Evolutionary conservation across 37 sponge, comb jelly and placozoan genomes (phyloP), one percentile per base, ranked within the genome.

Genomic region (Halisarca cf. caerulea): DNA sequence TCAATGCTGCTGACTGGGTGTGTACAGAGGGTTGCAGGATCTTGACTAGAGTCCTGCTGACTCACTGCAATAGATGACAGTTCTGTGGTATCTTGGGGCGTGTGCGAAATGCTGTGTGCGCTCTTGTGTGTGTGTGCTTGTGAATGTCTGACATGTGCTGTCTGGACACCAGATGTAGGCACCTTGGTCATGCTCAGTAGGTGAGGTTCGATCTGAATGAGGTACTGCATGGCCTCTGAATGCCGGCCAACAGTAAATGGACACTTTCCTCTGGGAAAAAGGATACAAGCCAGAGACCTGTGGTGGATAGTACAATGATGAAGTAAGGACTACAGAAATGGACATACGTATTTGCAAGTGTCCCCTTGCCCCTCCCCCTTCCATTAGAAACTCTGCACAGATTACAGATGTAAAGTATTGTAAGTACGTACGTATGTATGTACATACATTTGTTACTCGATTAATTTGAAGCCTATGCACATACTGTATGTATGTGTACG

Each of bases 191-290:
- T 40, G 21, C 5, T 39, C 41, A 43, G 17, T 14, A 74, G 21
- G 41, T 74, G 89, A 14, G 89, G 89, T 36, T 33, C 27, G 25
- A 61, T 34, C 43, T 80, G 62, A 21, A 18, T 34, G 71, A 89
- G 85, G 81, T 84, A 89, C 32, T 84, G 73, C 17, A 79, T 58
- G 43, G 80, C 59, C 20, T 47, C 39, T 2, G 61, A 11, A 40
- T 88, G 88, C 83, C 83, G 78, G 21, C 88, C 88, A 3, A 88
- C 43, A 32, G 32, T 15, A 39, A 84, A 89, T 20, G 89, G 89
- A 1, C 57, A 64, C 58, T 71, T 47, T 21, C 40, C 32, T 0
- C 74, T 30, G 37, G 85, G 85, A 51, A 89, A 89, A 33, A 84
- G 79, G 54, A 68, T 28, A 68, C 35, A 18, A 1, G 69, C 69